Evolutionary conservation across 2,888 invertebrate species (phyloP).

Genomic region (Parapristionchus giblindavisi): DNA sequence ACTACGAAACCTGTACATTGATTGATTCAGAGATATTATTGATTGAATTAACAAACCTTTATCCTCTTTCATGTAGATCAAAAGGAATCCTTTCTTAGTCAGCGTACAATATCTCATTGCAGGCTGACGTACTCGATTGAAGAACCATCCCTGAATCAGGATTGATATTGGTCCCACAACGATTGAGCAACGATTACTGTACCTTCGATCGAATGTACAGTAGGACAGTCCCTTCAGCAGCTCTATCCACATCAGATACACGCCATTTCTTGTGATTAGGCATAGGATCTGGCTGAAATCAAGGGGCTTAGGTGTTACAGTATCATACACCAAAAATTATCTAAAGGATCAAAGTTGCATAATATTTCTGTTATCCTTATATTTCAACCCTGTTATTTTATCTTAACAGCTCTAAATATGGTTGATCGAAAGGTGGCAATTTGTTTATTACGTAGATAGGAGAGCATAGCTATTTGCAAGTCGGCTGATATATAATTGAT

Average conservation of each 20-base stretch:
- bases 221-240: constrained; percentile 19
- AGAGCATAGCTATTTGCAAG: neutral
- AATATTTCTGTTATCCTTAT: no score
- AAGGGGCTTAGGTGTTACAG: neutral
- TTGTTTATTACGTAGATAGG: no score
- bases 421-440: no score
- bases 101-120: constrained; percentile 29
- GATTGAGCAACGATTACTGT: neutral
- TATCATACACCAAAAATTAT: no score
- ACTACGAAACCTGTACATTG: constrained; percentile 31
- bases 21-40: neutral
- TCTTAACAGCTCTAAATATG: no score
- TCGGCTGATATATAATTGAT: neutral
- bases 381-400: no score
- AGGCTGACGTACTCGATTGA: constrained; percentile 24
- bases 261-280: constrained; percentile 24
- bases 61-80: constrained; percentile 28
- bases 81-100: constrained; percentile 32
- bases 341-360: no score
- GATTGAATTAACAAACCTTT: constrained; percentile 9
- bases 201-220: constrained; percentile 37
- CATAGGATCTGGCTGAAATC: constrained; percentile 16
- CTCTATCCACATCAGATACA: constrained; percentile 7
- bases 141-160: constrained; percentile 26
- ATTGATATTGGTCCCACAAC: neutral